These are phyloP conservation scores for Asarcornis scutulata DNA, from an alignment of 2,113 vertebrate species.

Conservation along the genomic window DNA sequence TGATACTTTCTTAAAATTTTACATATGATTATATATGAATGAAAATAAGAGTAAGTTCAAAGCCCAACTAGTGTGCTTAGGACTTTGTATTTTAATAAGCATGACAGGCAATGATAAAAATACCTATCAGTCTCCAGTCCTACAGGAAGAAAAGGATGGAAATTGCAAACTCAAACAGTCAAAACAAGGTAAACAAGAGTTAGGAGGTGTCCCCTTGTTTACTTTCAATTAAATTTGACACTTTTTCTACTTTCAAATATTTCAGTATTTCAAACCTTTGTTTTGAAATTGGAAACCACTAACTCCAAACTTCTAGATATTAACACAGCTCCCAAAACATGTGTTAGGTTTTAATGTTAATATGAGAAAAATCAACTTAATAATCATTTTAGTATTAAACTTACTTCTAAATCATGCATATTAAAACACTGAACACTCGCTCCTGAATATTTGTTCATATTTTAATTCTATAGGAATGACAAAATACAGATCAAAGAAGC, in stretches of 20 bases:
- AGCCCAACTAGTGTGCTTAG: background rate
- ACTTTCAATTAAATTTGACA: background rate
- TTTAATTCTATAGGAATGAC: background rate
- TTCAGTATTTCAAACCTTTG: background rate
- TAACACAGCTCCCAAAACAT: background rate
- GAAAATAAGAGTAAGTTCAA: constrained; percentile 64
- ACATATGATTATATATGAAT: constrained; percentile 38
- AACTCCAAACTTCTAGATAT: background rate
- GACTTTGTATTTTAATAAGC: constrained; percentile 34
- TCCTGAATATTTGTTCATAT: background rate
- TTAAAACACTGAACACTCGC: background rate
- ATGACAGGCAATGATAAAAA: background rate
- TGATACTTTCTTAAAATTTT: constrained; percentile 30
- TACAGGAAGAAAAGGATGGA: constrained; percentile 3
- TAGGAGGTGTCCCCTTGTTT: background rate
- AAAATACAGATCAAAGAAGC: background rate
- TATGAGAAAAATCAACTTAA: background rate
- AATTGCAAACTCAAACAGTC: background rate
- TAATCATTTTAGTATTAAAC: background rate
- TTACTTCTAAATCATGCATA: background rate
- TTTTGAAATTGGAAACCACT: background rate
- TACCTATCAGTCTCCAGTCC: background rate
- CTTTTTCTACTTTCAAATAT: background rate
- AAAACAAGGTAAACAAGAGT: background rate
- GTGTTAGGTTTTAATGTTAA: background rate